Evolutionary conservation across 1,140 invertebrate species (phyloP).

Genomic region (Pogonognathellus flavescens): DNA sequence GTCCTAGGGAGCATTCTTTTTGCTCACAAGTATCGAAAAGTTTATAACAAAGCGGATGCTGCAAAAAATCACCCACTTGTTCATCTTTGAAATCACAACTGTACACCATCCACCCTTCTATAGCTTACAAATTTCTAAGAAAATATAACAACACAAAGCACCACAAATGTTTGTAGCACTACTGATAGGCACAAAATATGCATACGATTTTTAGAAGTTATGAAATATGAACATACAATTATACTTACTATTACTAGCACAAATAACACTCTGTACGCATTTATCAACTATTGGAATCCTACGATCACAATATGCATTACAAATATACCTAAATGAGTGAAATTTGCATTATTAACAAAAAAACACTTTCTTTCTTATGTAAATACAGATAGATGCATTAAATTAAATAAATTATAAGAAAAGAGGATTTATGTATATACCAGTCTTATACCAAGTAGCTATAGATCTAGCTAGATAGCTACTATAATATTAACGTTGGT

Average conservation of each 20-base stretch:
- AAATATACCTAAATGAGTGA: too few species aligned
- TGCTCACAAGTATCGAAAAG: constrained; percentile 38
- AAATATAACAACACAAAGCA: constrained; percentile 31
- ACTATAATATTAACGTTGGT: too few species aligned
- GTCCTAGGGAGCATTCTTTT: constrained; percentile 36
- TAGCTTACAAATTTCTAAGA: not conserved
- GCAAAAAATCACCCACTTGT: constrained; percentile 48
- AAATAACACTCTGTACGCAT: not conserved
- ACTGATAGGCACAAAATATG: constrained; percentile 8
- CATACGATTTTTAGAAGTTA: not conserved
- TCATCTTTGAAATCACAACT: constrained; percentile 42
- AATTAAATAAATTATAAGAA: too few species aligned
- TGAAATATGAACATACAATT: not conserved
- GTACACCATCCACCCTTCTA: constrained; percentile 22
- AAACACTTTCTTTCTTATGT: too few species aligned
- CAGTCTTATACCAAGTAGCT: too few species aligned
- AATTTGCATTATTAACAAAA: too few species aligned
- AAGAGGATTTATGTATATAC: too few species aligned
- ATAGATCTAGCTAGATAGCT: too few species aligned
- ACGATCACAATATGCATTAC: too few species aligned
- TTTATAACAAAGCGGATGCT: constrained; percentile 42
- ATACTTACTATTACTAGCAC: not conserved
- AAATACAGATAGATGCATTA: too few species aligned
- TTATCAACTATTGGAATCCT: too few species aligned
- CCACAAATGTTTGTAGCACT: not conserved